Evolutionary conservation across 2,888 invertebrate genomes (phyloP), one percentile per base, ranked within the genome.

Genomic region (Heliconius ismenius): DNA sequence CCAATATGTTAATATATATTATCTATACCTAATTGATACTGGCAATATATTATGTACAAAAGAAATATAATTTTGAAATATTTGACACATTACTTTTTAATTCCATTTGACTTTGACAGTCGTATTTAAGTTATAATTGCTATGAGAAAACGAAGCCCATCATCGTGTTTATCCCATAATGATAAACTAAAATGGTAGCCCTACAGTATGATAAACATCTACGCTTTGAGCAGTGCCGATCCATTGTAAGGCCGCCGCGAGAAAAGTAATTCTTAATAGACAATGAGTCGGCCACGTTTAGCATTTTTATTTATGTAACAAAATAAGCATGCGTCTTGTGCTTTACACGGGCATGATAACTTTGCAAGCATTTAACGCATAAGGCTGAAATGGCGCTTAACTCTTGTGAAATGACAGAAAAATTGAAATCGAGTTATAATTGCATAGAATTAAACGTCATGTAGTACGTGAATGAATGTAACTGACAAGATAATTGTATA

Each of bases 221-320:
- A 76, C 86, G 84, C 88, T 93, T 93, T 93, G 92, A 87, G 86
- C 84, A 83, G 79, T 85, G 90, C 93, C 93, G 92, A 87, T 89
- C 88, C 90, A 92, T 93, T 93, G 93, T 92, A 86, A 76, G 64
- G 79, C 78, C 79, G 80, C 77, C 79, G 80, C 89, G 90, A 91
- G 90, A 91, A 91, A 93, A 93, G 89, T 92, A 90, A 92, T 91
- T 92, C 92, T 90, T 92, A 93, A 91, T 93, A 93, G 93, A 93
- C 93, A 93, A 93, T 93, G 89, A 91, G 88, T 82, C 68, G 88
- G 88, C 83, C 73, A 88, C 87, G 91, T 92, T 93, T 92, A 92
- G 88, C 89, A 89, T 87, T 90, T 92, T 92, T 92, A 92, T 92
- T 92, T 92, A 92, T 91, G 90, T 91, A 90, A 88, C 86, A 62